These are phyloP conservation scores for Chrysemys picta DNA, from an alignment of 2,113 vertebrate species.

Conservation along the genomic window DNA sequence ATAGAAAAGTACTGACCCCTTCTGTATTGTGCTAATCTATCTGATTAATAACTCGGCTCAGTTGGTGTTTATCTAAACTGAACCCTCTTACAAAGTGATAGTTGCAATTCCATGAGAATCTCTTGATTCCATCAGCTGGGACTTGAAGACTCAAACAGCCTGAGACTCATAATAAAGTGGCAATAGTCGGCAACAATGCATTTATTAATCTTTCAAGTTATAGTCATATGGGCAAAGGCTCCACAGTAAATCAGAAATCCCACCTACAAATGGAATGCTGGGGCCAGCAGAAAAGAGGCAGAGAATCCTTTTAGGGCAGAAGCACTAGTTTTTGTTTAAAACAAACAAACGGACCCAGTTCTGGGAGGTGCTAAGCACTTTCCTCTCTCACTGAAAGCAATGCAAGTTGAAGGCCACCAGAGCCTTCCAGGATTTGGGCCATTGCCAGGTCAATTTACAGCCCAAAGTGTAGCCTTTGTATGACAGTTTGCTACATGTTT, in stretches of 20 bases:
- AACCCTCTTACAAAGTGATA: not conserved
- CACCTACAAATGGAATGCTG: not conserved
- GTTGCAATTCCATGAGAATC: not conserved
- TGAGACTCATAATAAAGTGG: not conserved
- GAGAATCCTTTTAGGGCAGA: not conserved
- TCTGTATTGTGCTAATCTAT: too few relatives aligned
- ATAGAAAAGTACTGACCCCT: not conserved
- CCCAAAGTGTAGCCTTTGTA: not conserved
- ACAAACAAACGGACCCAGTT: not conserved
- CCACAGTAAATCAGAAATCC: constrained; percentile 21
- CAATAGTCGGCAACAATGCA: not conserved
- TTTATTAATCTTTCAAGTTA: not conserved
- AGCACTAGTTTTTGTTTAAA: not conserved
- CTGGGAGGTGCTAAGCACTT: not conserved
- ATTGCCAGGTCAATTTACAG: not conserved
- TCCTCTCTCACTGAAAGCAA: not conserved
- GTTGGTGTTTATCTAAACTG: too few relatives aligned
- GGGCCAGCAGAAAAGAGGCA: not conserved
- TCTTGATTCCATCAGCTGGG: not conserved
- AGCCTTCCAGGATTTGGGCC: not conserved
- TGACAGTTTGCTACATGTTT: not conserved
- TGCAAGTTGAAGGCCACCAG: rapidly evolving
- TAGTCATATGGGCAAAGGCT: rapidly evolving
- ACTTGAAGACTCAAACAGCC: constrained; percentile 18
- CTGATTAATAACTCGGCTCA: too few relatives aligned